A percentile compares a stretch with the other conserved stretches of the same genome.
Evolutionary conservation across 1,140 invertebrate genomes (phyloP).

Genomic region (Adelges cooleyi): DNA sequence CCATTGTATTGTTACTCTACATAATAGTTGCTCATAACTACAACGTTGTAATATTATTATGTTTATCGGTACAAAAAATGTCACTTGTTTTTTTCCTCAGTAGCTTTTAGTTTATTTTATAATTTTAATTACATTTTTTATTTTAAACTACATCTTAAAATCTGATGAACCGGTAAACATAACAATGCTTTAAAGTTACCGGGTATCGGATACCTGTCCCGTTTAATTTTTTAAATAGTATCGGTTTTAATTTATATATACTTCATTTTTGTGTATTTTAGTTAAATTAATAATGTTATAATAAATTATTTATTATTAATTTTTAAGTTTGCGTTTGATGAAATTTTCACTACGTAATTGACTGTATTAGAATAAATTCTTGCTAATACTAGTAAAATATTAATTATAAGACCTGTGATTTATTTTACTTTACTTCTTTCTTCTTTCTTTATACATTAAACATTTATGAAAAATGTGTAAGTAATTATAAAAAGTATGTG

Average conservation of each 20-base stretch:
- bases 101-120: not conserved
- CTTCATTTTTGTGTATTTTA: not conserved
- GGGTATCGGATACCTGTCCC: too few relatives aligned
- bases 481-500: too few relatives aligned
- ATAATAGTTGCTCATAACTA: not conserved
- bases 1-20: not conserved
- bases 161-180: too few relatives aligned
- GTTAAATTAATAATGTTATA: not conserved
- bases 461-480: too few relatives aligned
- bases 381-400: not conserved
- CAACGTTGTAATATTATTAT: not conserved
- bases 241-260: not conserved
- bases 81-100: not conserved
- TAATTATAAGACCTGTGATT: conserved; percentile 14
- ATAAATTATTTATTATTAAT: too few relatives aligned
- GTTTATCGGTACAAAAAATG: not conserved
- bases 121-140: too few relatives aligned
- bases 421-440: conserved; percentile 18
- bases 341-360: not conserved
- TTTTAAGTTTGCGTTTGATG: conserved; percentile 11
- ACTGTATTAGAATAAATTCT: not conserved
- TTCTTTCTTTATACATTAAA: conserved; percentile 8
- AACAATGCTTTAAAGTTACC: too few relatives aligned
- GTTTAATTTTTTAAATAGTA: not conserved
- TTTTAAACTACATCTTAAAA: too few relatives aligned